Conservation (phyloP, 2,888 invertebrate genomes). For the Acanthosepion pharaonis region DNA sequence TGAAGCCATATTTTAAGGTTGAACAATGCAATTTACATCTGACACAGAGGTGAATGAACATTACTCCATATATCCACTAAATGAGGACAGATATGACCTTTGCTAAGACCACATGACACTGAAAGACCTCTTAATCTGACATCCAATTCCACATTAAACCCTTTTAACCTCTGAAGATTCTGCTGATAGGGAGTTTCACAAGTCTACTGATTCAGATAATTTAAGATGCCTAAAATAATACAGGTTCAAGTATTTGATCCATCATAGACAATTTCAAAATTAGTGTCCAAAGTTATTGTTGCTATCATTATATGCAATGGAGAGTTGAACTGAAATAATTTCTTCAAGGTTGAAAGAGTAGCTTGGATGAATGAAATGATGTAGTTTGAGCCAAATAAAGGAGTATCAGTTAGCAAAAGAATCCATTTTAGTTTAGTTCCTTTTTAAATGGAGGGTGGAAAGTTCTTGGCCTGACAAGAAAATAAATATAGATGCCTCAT, state of each 20-base stretch:
- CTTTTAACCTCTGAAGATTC: background rate
- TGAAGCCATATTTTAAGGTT: background rate
- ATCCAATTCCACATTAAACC: background rate
- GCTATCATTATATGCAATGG: background rate
- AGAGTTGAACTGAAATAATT: background rate
- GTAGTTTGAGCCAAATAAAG: background rate
- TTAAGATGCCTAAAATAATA: background rate
- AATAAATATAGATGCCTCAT: no score
- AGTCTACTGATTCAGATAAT: background rate
- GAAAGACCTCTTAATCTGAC: background rate
- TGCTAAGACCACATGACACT: background rate
- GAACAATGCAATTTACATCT: background rate
- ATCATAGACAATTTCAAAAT: background rate
- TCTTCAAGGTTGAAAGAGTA: background rate
- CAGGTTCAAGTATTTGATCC: background rate
- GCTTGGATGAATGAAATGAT: background rate
- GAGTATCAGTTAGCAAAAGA: background rate
- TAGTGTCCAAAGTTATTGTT: background rate
- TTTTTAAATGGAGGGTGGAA: no score
- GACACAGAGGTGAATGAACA: background rate
- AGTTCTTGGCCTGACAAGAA: no score
- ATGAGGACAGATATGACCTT: background rate
- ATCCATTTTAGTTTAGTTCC: no score
- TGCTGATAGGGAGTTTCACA: background rate
- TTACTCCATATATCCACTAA: background rate